phyloP scores from a whole-genome alignment of 2,888 invertebrate genomes.

The Standfussiana lucernea region DNA sequence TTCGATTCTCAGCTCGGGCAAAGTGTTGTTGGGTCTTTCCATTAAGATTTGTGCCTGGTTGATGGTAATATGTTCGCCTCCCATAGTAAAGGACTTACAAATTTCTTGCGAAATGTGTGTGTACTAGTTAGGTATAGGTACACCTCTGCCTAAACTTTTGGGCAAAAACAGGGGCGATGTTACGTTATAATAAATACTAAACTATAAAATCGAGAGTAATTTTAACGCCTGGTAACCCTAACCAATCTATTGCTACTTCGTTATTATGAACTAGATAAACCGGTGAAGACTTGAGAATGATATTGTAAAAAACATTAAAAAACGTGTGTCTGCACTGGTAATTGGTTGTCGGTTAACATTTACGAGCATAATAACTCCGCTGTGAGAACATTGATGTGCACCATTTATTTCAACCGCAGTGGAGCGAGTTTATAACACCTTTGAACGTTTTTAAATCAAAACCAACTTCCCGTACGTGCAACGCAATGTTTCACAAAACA shows the following conservation, averaged over 20 bases:
- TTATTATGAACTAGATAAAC: constrained; percentile 50
- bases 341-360: constrained; percentile 48
- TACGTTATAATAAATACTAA: not conserved
- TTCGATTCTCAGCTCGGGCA: not conserved
- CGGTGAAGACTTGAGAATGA: constrained; percentile 38
- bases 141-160: not conserved
- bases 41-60: not conserved
- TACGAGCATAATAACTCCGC: constrained; percentile 9
- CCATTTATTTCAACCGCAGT: constrained; percentile 34
- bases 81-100: not conserved
- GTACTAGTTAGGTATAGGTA: not conserved
- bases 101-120: not conserved
- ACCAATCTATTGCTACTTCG: constrained; percentile 12
- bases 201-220: not conserved
- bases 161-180: not conserved
- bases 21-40: not conserved
- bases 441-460: constrained; percentile 7
- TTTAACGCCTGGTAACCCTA: constrained; percentile 30
- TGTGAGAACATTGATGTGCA: constrained; percentile 44
- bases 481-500: constrained; percentile 33
- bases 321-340: constrained; percentile 51
- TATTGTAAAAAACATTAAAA: constrained; percentile 51
- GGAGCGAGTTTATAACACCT: constrained; percentile 20
- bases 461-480: not conserved
- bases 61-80: not conserved